phyloP scores from a whole-genome alignment of 2,113 vertebrate genomes.

The Acanthisitta chloris region DNA sequence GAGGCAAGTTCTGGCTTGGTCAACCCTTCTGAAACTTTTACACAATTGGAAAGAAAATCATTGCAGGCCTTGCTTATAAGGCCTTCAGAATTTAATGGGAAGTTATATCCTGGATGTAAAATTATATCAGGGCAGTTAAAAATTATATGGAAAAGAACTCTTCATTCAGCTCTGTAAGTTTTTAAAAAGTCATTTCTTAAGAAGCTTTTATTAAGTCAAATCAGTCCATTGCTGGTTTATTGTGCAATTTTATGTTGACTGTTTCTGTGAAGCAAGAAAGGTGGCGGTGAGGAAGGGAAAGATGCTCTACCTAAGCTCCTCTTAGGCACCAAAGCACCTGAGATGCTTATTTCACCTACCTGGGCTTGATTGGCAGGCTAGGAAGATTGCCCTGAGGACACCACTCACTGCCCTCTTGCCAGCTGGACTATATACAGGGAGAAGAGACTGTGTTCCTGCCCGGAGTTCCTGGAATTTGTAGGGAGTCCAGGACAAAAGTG shows the following conservation, averaged over 20 bases:
- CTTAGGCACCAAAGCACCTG: background rate
- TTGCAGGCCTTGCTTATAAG: slow-evolving; percentile 23
- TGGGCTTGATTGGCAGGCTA: background rate
- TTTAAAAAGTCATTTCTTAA: slow-evolving; percentile 13
- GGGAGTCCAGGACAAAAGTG: background rate
- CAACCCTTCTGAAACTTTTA: background rate
- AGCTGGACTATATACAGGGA: background rate
- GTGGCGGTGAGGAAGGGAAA: background rate
- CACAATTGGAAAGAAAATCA: background rate
- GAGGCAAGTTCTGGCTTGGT: slow-evolving; percentile 20
- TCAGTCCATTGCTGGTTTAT: background rate
- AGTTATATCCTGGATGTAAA: slow-evolving; percentile 37
- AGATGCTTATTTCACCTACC: background rate
- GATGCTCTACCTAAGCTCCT: background rate
- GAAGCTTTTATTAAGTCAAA: slow-evolving; percentile 3
- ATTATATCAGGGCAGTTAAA: slow-evolving; percentile 28
- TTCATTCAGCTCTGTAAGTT: background rate
- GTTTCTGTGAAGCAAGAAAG: background rate
- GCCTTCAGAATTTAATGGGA: slow-evolving; percentile 27
- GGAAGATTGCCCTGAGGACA: background rate
- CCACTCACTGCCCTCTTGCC: background rate
- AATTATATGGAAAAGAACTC: slow-evolving; percentile 19
- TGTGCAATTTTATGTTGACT: background rate
- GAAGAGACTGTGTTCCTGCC: background rate
- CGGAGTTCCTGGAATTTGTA: background rate